Evolutionary conservation across 2,888 invertebrate species (phyloP).

Genomic region (Melitaea athalia): DNA sequence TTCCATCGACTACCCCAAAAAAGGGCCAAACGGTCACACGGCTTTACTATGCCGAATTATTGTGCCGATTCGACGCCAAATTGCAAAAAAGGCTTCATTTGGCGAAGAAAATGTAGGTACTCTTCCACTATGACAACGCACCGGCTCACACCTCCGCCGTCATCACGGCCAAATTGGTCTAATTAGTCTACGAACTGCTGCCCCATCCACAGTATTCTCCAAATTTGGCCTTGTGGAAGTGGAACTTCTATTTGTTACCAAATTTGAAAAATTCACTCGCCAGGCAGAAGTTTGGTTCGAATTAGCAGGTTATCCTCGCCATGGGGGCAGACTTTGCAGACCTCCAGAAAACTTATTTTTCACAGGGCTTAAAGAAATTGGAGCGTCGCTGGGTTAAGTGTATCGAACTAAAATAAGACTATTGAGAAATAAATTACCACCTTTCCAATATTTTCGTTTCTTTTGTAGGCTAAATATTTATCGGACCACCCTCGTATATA

Average conservation of each 20-base stretch:
- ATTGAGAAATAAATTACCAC: background rate
- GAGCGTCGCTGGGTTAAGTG: conserved; percentile 24
- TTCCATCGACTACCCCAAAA: too few relatives aligned
- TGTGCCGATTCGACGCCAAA: conserved; percentile 38
- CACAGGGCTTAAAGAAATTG: conserved; percentile 39
- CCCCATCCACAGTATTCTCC: conserved; percentile 35
- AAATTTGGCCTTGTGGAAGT: conserved; percentile 27
- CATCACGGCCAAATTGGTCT: conserved; percentile 38
- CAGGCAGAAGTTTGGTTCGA: conserved; percentile 29
- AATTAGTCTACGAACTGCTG: conserved; percentile 35
- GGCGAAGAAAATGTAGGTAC: conserved; percentile 41
- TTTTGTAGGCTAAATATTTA: too few relatives aligned
- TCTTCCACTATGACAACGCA: conserved; percentile 39
- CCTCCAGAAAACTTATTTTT: conserved; percentile 40
- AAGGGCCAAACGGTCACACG: conserved; percentile 23
- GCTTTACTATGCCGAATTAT: conserved; percentile 40
- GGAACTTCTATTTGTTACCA: conserved; percentile 38
- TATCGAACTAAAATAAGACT: conserved; percentile 37
- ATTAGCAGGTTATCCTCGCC: conserved; percentile 29
- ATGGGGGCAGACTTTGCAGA: conserved; percentile 38
- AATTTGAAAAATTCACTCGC: conserved; percentile 37
- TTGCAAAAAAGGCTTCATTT: conserved; percentile 32
- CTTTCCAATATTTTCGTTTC: background rate
- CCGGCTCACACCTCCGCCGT: conserved; percentile 37
- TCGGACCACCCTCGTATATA: too few relatives aligned